These are phyloP conservation scores for Pachyseris speciosa DNA, from an alignment of 64 coral and sea anemone genomes.

Conservation along the genomic window DNA sequence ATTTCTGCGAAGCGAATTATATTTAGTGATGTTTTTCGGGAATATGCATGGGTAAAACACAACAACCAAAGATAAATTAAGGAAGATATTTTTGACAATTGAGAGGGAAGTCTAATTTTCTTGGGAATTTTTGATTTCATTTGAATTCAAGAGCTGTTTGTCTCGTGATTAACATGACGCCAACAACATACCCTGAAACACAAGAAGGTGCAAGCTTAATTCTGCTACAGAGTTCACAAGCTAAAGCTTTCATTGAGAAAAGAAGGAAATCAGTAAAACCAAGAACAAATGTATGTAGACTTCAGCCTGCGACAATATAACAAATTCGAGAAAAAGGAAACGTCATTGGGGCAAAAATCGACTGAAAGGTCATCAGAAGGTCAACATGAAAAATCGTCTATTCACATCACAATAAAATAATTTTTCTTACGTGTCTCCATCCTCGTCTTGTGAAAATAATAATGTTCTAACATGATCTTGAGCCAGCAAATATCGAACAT, in stretches of 20 bases:
- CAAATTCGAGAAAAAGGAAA: too few relatives aligned
- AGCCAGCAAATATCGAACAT: constrained; percentile 78
- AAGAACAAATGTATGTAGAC: too few relatives aligned
- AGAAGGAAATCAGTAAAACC: too few relatives aligned
- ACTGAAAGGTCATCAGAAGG: too few relatives aligned
- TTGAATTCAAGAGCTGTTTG: neutral
- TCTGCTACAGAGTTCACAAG: too few relatives aligned
- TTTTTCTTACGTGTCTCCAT: constrained; percentile 93
- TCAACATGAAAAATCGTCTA: too few relatives aligned
- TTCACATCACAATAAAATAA: neutral
- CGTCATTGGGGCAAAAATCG: too few relatives aligned
- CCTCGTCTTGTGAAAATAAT: constrained; percentile 76
- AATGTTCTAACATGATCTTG: constrained; percentile 51
- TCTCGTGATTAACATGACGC: neutral
- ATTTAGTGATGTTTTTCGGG: neutral
- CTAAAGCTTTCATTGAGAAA: too few relatives aligned
- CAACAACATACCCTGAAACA: neutral
- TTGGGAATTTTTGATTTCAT: neutral
- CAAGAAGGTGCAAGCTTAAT: too few relatives aligned
- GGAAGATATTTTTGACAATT: neutral
- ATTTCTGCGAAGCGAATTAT: neutral
- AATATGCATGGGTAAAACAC: neutral
- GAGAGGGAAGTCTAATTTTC: neutral
- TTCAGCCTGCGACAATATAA: too few relatives aligned
- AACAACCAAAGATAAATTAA: neutral